phyloP scores from a whole-genome alignment of 2,797 vertebrate genomes.

The Poeciliopsis gracilis region DNA sequence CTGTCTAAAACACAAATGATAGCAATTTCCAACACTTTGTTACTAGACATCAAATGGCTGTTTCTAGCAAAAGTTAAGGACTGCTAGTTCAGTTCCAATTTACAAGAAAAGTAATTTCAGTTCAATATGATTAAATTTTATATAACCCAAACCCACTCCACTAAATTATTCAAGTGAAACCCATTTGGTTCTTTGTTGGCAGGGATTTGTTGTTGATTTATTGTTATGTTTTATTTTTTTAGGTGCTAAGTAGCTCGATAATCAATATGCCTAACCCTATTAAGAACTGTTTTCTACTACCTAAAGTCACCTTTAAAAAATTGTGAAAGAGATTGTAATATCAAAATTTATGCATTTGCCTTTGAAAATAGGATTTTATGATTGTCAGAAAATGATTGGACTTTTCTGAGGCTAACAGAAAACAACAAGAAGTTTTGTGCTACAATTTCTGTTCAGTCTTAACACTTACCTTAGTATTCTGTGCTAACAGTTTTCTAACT shows the following conservation, averaged over 20 bases:
- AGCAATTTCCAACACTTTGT: not conserved
- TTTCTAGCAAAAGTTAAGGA: not conserved
- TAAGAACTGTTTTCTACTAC: not conserved
- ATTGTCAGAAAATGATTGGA: not conserved
- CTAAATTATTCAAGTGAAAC: not conserved
- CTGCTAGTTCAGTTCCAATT: not conserved
- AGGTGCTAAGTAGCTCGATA: not conserved
- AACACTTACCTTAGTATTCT: not conserved
- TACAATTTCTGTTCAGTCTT: too few species aligned
- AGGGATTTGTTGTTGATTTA: not conserved
- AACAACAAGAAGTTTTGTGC: not conserved
- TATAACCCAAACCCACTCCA: not conserved
- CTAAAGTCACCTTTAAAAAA: not conserved
- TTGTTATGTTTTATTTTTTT: not conserved
- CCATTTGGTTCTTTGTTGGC: not conserved
- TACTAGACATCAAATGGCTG: not conserved
- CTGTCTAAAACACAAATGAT: not conserved
- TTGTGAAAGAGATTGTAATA: not conserved
- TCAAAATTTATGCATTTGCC: not conserved
- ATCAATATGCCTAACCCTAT: not conserved
- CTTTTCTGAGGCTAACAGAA: not conserved
- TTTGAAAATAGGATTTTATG: not conserved
- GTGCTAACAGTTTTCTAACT: not conserved
- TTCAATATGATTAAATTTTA: not conserved
- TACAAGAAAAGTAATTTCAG: not conserved